Percentiles rank a stretch among this genome's conserved stretches.
Evolutionary conservation across 1,140 invertebrate genomes (phyloP).

Genomic region (Odontomachus brunneus): DNA sequence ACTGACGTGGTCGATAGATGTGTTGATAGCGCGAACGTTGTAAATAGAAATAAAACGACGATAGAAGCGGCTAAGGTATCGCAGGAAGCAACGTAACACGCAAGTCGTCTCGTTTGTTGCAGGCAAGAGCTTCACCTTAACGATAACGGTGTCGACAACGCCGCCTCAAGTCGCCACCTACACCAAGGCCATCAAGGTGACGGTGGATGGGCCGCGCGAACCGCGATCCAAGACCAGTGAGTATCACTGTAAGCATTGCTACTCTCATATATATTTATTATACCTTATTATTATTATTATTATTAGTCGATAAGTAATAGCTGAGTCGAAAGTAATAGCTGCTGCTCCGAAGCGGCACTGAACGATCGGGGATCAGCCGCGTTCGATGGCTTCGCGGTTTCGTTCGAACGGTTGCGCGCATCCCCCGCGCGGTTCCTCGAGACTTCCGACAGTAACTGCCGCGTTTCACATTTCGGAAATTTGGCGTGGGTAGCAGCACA

Average conservation of each 20-base stretch:
- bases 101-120: conserved; percentile 77
- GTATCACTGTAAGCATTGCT: conserved; percentile 87
- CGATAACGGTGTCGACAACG: conserved; percentile 96
- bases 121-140: conserved; percentile 99
- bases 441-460: neutral
- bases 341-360: too few species aligned
- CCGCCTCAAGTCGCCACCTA: conserved; percentile 99
- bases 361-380: too few species aligned
- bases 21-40: too few species aligned
- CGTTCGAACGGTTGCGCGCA: neutral
- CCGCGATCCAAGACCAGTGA: conserved; percentile 98
- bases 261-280: conserved; percentile 70
- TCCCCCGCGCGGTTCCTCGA: neutral
- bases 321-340: too few species aligned
- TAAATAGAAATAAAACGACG: too few species aligned
- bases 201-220: conserved; percentile 98
- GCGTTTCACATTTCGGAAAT: neutral
- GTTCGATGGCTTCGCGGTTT: neutral
- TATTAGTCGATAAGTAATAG: neutral
- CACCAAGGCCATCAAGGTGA: conserved; percentile 99
- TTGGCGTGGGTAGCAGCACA: neutral
- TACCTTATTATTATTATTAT: conserved; percentile 4
- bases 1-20: too few species aligned
- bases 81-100: neutral
- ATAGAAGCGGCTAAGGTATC: too few species aligned